phyloP scores from a whole-genome alignment of 2,113 vertebrate species.

The Tragelaphus strepsiceros region DNA sequence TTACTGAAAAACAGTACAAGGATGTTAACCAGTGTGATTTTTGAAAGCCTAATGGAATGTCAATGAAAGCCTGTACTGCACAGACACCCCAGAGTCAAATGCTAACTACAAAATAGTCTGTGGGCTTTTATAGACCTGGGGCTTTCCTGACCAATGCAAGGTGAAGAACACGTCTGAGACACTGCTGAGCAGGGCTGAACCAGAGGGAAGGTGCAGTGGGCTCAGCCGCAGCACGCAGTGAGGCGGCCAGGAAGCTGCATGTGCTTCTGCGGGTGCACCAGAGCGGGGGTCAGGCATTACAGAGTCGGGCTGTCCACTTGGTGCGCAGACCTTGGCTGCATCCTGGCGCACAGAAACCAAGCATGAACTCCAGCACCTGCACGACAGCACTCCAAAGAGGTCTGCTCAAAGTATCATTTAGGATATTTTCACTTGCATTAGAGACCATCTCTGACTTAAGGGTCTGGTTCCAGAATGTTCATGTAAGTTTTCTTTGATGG shows the following conservation, averaged over 20 bases:
- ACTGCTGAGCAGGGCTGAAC: not conserved
- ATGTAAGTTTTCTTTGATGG: not conserved
- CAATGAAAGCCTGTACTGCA: not conserved
- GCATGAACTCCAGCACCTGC: not conserved
- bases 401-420: not conserved
- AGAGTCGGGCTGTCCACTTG: not conserved
- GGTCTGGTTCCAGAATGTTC: not conserved
- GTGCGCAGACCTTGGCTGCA: not conserved
- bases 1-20: not conserved
- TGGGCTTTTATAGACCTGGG: not conserved
- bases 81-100: not conserved
- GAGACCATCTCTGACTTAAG: not conserved
- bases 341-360: conserved; percentile 34
- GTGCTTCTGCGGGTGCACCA: not conserved
- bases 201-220: not conserved
- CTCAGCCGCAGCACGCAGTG: not conserved
- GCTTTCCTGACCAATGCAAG: not conserved
- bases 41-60: not conserved
- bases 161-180: not conserved
- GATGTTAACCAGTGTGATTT: not conserved
- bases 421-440: not conserved
- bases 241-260: not conserved
- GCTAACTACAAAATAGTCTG: not conserved
- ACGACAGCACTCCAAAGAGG: not conserved
- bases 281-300: not conserved